A percentile compares a stretch with the other conserved stretches of the same genome.
Conservation (phyloP, 2,113 vertebrate genomes). For the Pagrus major region DNA sequence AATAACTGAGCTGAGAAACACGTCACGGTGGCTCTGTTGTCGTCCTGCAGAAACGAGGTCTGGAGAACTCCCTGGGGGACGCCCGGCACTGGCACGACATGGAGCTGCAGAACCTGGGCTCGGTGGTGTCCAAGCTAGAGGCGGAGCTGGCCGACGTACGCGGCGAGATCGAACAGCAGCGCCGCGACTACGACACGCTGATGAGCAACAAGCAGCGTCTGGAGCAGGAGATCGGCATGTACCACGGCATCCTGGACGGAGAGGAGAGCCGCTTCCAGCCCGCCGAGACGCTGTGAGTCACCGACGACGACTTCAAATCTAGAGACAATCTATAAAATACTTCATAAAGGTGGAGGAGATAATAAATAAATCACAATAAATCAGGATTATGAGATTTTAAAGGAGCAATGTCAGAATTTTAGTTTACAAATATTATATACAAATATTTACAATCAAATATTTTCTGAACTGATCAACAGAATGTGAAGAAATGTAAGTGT, state of each 20-base stretch:
- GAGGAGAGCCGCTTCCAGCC: constrained; percentile 87
- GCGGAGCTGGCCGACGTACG: constrained; percentile 90
- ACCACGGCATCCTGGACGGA: constrained; percentile 92
- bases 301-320: too few relatives aligned
- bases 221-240: constrained; percentile 89
- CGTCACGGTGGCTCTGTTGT: not conserved
- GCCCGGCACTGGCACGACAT: constrained; percentile 94
- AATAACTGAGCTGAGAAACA: not conserved
- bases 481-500: too few relatives aligned
- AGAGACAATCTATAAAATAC: too few relatives aligned
- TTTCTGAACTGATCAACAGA: too few relatives aligned
- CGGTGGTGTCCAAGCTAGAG: constrained; percentile 91
- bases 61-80: constrained; percentile 91
- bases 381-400: too few relatives aligned
- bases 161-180: constrained; percentile 90
- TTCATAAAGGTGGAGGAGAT: too few relatives aligned
- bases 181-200: constrained; percentile 87
- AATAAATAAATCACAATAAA: too few relatives aligned
- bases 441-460: too few relatives aligned
- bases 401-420: too few relatives aligned
- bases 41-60: constrained; percentile 88
- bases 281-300: constrained; percentile 53
- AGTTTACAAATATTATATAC: too few relatives aligned
- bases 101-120: constrained; percentile 94
- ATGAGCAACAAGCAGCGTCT: constrained; percentile 87